These are phyloP conservation scores for Mohoua ochrocephala DNA, from an alignment of 2,113 vertebrate species.

Conservation along the genomic window DNA sequence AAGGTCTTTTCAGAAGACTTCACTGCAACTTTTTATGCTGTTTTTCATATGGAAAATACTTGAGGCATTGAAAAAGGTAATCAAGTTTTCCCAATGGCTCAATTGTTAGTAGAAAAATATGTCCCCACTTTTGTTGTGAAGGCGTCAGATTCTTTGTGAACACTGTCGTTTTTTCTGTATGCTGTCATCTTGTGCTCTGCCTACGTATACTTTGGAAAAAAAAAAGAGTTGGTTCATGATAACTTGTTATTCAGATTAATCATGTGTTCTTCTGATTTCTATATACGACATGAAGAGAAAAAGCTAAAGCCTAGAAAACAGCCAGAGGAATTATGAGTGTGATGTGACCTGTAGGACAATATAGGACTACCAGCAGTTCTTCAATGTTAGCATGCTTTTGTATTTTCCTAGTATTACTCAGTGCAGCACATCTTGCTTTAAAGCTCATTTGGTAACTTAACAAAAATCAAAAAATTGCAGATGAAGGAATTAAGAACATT, in stretches of 20 bases:
- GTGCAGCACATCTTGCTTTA: neutral
- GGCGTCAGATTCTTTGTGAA: neutral
- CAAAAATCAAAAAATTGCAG: neutral
- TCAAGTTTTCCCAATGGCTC: neutral
- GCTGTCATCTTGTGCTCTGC: slow-evolving; percentile 2
- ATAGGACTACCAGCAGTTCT: neutral
- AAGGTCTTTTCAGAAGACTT: neutral
- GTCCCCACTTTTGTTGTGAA: neutral
- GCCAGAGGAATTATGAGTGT: neutral
- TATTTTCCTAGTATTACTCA: neutral
- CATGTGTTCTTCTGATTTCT: neutral
- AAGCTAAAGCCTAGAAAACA: neutral
- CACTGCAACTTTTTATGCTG: neutral
- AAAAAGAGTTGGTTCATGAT: neutral
- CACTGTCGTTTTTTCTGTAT: neutral
- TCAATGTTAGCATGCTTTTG: neutral
- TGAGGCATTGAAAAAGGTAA: neutral
- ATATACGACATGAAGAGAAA: neutral
- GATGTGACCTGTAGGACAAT: neutral
- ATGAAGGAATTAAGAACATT: neutral
- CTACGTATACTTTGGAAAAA: neutral
- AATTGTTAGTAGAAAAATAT: slow-evolving; percentile 10
- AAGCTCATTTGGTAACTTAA: neutral
- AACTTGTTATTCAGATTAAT: neutral
- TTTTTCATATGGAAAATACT: neutral